These are phyloP conservation scores for Chamaea fasciata DNA, from an alignment of 2,113 vertebrate species.

Conservation along the genomic window DNA sequence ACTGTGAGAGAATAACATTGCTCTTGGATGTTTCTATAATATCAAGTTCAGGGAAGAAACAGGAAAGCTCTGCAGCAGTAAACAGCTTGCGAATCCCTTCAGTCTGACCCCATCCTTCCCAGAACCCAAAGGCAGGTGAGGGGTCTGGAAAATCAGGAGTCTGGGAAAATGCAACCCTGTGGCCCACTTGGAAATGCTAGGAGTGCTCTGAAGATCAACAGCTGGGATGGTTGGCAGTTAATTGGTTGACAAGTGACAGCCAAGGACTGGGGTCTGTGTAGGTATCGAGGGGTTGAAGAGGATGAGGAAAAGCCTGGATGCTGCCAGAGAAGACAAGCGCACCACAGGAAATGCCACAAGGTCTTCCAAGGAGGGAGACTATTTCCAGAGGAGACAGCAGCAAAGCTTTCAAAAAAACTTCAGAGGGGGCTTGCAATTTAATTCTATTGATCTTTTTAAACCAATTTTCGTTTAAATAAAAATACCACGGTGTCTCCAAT, in stretches of 20 bases:
- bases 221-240: not conserved
- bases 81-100: not conserved
- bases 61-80: not conserved
- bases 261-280: not conserved
- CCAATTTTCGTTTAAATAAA: not conserved
- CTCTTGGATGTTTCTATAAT: not conserved
- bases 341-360: not conserved
- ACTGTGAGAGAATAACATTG: not conserved
- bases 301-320: not conserved
- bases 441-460: not conserved
- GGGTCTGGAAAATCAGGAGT: not conserved
- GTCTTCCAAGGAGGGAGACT: not conserved
- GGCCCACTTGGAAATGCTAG: not conserved
- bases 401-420: not conserved
- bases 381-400: not conserved
- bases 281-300: not conserved
- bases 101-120: not conserved
- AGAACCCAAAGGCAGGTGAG: not conserved
- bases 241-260: not conserved
- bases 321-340: accelerated
- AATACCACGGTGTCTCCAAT: not conserved
- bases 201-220: not conserved
- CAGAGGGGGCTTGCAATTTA: not conserved
- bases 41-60: not conserved
- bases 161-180: not conserved